Evolutionary conservation across 2,113 vertebrate genomes (phyloP), one percentile per base, ranked within the genome.

Genomic region (Etheostoma cragini): DNA sequence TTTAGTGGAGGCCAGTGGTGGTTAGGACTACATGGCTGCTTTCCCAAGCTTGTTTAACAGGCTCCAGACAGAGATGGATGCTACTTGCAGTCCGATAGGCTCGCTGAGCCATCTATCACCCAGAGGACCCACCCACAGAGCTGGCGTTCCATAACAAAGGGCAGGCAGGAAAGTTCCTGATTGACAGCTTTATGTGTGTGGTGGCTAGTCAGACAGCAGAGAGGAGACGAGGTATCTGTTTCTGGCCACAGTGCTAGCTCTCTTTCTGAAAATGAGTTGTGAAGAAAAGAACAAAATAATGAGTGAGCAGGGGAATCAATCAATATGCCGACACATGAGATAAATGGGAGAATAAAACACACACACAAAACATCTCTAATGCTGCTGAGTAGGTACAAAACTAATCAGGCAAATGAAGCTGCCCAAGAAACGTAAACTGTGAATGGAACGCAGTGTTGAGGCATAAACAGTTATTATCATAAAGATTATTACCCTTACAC

Each of bases 31-130:
- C 93, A 94, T 94, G 94, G 94, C 93, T 91, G 90, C 91, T 89
- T 93, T 95, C 94, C 94, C 94, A 92, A 94, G 93, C 91, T 94
- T 94, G 92, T 94, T 94, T 92, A 94, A 94, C 92, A 90, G 90
- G 92, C 91, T 84, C 77, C 89, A 89, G 91, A 94, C 93, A 91
- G 90, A 94, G 92, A 94, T 92, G 88, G 92, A 94, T 94, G 93
- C 90, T 71, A 38, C 89, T 66, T 70, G 81, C 85, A 88, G 84
- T 93, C 91, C 83, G 89, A 94, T 94, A 93, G 94, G 94, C 91
- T 93, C 89, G 73, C 71, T 15, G 81, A 93, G 85, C 91, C 89
- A 94, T 94, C 92, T 88, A 89, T 94, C 93, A 93, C 88, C 89
- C 88, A 67, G 72, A 92, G 87, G 92, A 92, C 91, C 94, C 91